A percentile compares a stretch with the other conserved stretches of the same genome.
Conservation (phyloP, 2,888 invertebrate genomes). For the Linnaemya tessellans region DNA sequence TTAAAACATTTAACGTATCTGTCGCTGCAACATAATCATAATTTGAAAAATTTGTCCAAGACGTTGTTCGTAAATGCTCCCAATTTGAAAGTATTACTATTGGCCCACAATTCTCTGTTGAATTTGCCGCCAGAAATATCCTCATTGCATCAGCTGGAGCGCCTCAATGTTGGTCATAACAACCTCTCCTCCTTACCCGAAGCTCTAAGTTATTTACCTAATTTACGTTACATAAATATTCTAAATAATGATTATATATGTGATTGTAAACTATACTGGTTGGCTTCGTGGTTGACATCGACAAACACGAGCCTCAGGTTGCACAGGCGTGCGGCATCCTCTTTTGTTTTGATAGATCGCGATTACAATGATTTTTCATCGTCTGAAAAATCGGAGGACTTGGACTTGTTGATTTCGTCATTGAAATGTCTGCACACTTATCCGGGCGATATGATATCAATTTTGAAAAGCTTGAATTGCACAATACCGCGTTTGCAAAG, state of each 20-base stretch:
- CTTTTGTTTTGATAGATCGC: slow-evolving; percentile 82
- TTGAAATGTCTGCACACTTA: slow-evolving; percentile 88
- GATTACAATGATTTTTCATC: slow-evolving; percentile 62
- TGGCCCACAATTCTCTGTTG: slow-evolving; percentile 87
- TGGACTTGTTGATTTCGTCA: slow-evolving; percentile 84
- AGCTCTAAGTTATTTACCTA: slow-evolving; percentile 87
- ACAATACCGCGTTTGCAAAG: slow-evolving; percentile 86
- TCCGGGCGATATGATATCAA: slow-evolving; percentile 88
- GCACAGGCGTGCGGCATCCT: slow-evolving; percentile 75
- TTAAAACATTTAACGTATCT: slow-evolving; percentile 87
- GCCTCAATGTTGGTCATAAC: slow-evolving; percentile 89
- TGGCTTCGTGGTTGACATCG: slow-evolving; percentile 85
- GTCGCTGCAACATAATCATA: slow-evolving; percentile 86
- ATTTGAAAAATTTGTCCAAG: slow-evolving; percentile 86
- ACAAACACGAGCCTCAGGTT: slow-evolving; percentile 73
- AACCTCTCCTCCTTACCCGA: slow-evolving; percentile 88
- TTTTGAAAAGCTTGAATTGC: slow-evolving; percentile 89
- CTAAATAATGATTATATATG: slow-evolving; percentile 92
- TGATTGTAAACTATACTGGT: slow-evolving; percentile 94
- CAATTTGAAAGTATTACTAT: slow-evolving; percentile 86
- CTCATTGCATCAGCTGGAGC: slow-evolving; percentile 84
- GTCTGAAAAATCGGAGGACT: slow-evolving; percentile 74
- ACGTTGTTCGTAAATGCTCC: slow-evolving; percentile 87
- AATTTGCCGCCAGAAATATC: slow-evolving; percentile 84
- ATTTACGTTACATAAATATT: slow-evolving; percentile 87